phyloP scores from a whole-genome alignment of 2,113 vertebrate species.

The Mystacornis crossleyi region DNA sequence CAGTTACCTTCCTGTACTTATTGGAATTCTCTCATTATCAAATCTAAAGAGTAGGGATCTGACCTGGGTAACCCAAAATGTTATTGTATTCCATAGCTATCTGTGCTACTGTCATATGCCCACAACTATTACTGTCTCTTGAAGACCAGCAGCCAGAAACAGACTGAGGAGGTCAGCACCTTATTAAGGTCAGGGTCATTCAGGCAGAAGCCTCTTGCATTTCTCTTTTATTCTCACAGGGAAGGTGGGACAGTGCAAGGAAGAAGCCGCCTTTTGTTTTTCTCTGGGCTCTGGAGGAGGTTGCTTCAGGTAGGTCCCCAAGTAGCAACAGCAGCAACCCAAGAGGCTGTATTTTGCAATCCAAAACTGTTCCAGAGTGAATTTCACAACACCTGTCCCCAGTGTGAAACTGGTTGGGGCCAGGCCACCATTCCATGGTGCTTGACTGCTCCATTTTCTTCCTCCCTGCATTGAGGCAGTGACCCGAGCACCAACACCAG shows the following conservation, averaged over 20 bases:
- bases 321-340: not conserved
- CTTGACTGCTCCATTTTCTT: not conserved
- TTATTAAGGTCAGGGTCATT: not conserved
- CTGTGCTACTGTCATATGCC: not conserved
- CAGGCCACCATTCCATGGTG: not conserved
- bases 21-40: not conserved
- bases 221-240: not conserved
- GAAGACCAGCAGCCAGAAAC: accelerated
- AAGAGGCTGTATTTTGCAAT: not conserved
- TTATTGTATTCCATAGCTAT: not conserved
- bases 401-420: no score
- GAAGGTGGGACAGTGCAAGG: not conserved
- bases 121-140: not conserved
- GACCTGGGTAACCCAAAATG: not conserved
- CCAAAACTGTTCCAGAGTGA: not conserved
- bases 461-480: accelerated
- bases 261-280: not conserved
- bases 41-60: not conserved
- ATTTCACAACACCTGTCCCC: not conserved
- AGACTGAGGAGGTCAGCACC: not conserved
- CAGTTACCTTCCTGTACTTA: not conserved
- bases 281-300: not conserved
- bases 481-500: accelerated
- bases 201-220: not conserved
- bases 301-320: not conserved